Evolutionary conservation across 1,140 invertebrate species (phyloP).

Genomic region (Dysdera silvatica): DNA sequence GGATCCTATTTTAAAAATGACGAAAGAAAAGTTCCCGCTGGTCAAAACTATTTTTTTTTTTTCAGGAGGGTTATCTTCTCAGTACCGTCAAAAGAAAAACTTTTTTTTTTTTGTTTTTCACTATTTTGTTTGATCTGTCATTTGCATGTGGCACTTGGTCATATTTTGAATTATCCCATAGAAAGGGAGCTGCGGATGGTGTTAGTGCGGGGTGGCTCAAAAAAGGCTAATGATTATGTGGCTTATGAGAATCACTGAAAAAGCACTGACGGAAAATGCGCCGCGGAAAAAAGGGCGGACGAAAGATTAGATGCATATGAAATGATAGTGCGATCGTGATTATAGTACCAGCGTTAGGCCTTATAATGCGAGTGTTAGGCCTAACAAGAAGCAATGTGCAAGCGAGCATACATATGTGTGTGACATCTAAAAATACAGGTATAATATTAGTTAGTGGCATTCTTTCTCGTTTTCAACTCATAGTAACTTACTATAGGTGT

Average conservation of each 20-base stretch:
- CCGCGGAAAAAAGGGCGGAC: no score
- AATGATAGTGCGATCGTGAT: no score
- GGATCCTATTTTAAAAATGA: conserved; percentile 1
- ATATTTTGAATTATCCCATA: not conserved
- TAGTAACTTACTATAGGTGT: no score
- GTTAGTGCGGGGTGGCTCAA: not conserved
- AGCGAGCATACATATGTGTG: no score
- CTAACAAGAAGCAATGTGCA: no score
- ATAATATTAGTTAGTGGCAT: no score
- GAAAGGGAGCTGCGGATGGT: conserved; percentile 2
- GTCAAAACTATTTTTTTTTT: not conserved
- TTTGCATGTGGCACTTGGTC: conserved; percentile 1
- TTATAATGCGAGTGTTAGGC: no score
- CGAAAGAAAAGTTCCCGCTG: conserved; percentile 1
- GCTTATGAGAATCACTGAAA: not conserved
- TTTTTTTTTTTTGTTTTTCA: conserved; percentile 7
- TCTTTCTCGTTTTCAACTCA: no score
- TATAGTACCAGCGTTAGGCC: no score
- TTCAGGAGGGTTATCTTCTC: not conserved
- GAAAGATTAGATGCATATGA: no score
- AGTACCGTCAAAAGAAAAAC: conserved; percentile 2
- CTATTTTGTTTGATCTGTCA: not conserved
- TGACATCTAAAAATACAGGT: no score
- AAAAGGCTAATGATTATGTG: not conserved
- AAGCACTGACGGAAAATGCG: no score